Evolutionary conservation across 1,140 invertebrate species (phyloP).

Genomic region (Diorhabda sublineata): DNA sequence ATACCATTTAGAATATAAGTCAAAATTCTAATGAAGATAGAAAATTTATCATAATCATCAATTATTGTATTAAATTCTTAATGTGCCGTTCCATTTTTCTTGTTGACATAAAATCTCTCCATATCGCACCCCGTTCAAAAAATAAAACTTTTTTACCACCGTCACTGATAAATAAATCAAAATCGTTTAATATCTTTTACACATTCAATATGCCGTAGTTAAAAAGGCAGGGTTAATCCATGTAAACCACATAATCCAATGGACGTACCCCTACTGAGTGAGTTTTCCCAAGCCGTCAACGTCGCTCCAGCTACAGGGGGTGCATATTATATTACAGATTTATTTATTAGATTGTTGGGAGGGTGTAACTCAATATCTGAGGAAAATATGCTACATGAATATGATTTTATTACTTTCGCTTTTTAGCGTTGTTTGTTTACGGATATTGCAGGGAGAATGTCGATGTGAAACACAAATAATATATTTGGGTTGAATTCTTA

Average conservation of each 20-base stretch:
- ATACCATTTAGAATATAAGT: too few relatives aligned
- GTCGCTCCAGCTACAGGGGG: constrained; percentile 33
- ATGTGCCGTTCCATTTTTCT: too few relatives aligned
- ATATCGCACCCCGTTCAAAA: too few relatives aligned
- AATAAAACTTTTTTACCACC: too few relatives aligned
- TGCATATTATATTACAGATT: constrained; percentile 45
- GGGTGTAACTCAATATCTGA: constrained; percentile 44
- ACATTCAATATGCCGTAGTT: constrained; percentile 42
- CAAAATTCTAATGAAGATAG: too few relatives aligned
- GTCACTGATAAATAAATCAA: neutral
- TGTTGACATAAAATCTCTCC: too few relatives aligned
- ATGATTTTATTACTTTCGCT: constrained; percentile 38
- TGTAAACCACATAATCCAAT: constrained; percentile 42
- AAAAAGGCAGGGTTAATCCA: constrained; percentile 42
- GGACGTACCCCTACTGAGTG: constrained; percentile 21
- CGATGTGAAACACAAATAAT: too few relatives aligned
- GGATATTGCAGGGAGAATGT: neutral
- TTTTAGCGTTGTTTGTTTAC: constrained; percentile 16
- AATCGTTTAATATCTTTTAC: constrained; percentile 44
- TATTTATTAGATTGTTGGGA: constrained; percentile 41
- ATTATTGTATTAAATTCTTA: too few relatives aligned
- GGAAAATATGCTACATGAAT: constrained; percentile 42
- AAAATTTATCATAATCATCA: too few relatives aligned
- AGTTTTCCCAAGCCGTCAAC: constrained; percentile 21
- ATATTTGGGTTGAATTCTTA: too few relatives aligned